Conservation (phyloP, 2,113 vertebrate species). For the Macheiramphus alcinus region DNA sequence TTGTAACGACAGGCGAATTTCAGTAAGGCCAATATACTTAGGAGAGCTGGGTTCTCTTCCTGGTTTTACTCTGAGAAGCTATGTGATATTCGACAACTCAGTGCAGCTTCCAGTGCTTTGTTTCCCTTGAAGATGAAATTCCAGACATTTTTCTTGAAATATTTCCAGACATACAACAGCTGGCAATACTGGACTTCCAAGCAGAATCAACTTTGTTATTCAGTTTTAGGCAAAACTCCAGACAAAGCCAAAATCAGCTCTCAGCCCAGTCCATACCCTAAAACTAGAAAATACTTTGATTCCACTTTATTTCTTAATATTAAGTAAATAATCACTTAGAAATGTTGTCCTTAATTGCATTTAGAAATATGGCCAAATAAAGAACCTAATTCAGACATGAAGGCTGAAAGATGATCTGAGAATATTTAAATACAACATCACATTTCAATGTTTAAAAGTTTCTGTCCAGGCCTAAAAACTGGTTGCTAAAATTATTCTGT, state of each 20-base stretch:
- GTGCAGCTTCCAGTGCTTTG: background rate
- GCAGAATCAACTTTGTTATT: background rate
- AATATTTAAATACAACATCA: background rate
- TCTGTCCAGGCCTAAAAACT: background rate
- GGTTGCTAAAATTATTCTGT: background rate
- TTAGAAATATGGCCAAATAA: background rate
- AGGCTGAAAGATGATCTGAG: background rate
- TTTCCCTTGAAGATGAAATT: background rate
- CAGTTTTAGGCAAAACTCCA: background rate
- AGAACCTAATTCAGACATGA: background rate
- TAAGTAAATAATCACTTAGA: background rate
- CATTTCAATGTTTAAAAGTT: background rate
- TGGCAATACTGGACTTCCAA: background rate
- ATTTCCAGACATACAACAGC: background rate
- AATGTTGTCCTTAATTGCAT: background rate
- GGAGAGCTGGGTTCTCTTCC: background rate
- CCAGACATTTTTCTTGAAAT: constrained; percentile 7
- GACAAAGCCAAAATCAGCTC: background rate
- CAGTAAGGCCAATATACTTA: background rate
- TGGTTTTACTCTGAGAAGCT: background rate
- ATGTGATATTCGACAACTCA: background rate
- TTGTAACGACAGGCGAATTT: background rate
- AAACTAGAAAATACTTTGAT: background rate
- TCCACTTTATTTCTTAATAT: background rate
- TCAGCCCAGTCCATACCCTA: background rate